These are phyloP conservation scores for Cottoperca gobio DNA, from an alignment of 2,797 vertebrate species.

Conservation along the genomic window DNA sequence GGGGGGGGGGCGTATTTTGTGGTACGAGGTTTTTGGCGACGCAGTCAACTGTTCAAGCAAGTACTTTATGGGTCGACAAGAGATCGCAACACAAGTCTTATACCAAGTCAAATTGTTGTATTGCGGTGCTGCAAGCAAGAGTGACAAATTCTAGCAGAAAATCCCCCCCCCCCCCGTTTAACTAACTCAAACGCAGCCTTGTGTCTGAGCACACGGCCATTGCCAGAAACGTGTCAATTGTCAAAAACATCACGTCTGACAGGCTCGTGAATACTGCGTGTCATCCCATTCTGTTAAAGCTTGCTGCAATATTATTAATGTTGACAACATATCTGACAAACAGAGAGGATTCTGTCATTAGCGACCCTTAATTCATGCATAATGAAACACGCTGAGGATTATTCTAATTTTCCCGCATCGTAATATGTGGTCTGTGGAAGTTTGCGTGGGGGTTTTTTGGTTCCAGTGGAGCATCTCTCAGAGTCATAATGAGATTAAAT, in stretches of 20 bases:
- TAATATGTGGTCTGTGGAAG: conserved; percentile 66
- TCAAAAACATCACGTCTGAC: conserved; percentile 63
- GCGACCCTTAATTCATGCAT: conserved; percentile 75
- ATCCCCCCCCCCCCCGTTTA: conserved; percentile 31
- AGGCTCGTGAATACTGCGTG: conserved; percentile 55
- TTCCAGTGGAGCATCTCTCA: conserved; percentile 72
- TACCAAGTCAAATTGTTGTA: conserved; percentile 19
- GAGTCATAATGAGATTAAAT: conserved; percentile 84
- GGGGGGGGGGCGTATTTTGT: conserved; percentile 39
- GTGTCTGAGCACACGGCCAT: conserved; percentile 12
- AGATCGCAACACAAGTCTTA: conserved; percentile 15
- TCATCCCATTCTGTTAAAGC: conserved; percentile 65
- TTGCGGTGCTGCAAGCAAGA: conserved; percentile 31
- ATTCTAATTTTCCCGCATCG: conserved; percentile 73
- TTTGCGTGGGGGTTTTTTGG: conserved; percentile 74
- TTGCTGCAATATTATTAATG: conserved; percentile 64
- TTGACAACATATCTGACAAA: conserved; percentile 74
- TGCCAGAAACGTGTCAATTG: conserved; percentile 59
- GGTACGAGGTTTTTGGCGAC: conserved; percentile 16
- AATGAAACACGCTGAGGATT: conserved; percentile 78
- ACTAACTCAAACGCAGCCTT: conserved; percentile 7
- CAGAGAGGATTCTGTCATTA: conserved; percentile 76
- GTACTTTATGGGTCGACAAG: conserved; percentile 17
- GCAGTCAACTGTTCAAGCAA: conserved; percentile 1
- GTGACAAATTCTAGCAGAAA: conserved; percentile 25